Percentiles rank a stretch among this genome's conserved stretches.
These are phyloP conservation scores for Trochalopteron elliotii DNA, from an alignment of 2,113 vertebrate species.

Conservation along the genomic window DNA sequence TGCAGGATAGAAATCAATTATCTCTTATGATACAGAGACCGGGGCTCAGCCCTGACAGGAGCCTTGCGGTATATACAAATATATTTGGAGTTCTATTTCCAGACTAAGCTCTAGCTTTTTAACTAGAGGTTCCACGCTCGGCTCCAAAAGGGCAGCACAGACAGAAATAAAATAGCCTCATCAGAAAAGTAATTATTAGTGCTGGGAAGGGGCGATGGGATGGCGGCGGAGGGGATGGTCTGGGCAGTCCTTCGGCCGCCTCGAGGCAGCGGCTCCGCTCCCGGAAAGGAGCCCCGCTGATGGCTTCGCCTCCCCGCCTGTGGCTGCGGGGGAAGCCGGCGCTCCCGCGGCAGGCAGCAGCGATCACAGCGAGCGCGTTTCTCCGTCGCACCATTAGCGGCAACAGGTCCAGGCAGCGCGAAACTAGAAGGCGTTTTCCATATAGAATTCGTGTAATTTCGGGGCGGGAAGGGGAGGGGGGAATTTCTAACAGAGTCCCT, in stretches of 20 bases:
- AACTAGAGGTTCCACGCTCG: neutral
- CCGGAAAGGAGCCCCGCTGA: too few relatives aligned
- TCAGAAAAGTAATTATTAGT: neutral
- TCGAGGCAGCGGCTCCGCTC: neutral
- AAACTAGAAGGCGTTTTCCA: neutral
- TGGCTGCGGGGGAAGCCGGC: too few relatives aligned
- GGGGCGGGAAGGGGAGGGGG: fast-evolving
- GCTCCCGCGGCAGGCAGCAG: neutral
- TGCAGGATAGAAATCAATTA: constrained; percentile 44
- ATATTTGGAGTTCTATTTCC: neutral
- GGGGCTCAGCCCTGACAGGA: neutral
- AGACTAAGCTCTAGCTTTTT: neutral
- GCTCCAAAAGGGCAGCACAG: neutral
- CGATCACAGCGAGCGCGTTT: neutral
- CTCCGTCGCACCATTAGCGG: neutral
- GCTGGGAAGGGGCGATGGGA: neutral
- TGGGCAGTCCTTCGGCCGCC: neutral
- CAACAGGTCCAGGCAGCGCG: neutral
- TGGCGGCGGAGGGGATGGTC: neutral
- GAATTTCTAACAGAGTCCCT: neutral
- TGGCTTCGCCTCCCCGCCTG: neutral
- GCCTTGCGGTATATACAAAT: neutral
- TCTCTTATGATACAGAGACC: neutral
- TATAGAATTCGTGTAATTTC: neutral
- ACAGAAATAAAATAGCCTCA: neutral